Evolutionary conservation across 2,888 invertebrate species (phyloP).

Genomic region (Coremacera marginata): DNA sequence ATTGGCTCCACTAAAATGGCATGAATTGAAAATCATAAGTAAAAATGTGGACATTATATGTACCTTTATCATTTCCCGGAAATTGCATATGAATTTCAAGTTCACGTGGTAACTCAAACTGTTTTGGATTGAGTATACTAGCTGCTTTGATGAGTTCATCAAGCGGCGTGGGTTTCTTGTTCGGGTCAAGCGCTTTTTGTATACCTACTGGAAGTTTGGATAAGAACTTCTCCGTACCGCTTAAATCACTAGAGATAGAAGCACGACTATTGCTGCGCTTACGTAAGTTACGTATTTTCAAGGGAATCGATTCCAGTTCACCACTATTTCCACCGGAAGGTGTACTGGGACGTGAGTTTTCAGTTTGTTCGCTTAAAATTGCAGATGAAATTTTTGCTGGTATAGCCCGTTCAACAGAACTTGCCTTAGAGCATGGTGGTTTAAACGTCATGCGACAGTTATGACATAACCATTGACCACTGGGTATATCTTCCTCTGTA

Average conservation of each 20-base stretch:
- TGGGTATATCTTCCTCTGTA: slow-evolving; percentile 88
- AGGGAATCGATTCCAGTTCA: slow-evolving; percentile 63
- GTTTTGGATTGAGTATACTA: slow-evolving; percentile 86
- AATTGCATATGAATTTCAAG: slow-evolving; percentile 82
- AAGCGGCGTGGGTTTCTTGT: slow-evolving; percentile 74
- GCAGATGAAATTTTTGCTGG: slow-evolving; percentile 35
- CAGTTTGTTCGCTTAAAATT: slow-evolving; percentile 31
- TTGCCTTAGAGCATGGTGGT: slow-evolving; percentile 65
- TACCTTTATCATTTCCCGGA: slow-evolving; percentile 85
- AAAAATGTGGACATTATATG: slow-evolving; percentile 24
- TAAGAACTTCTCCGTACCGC: slow-evolving; percentile 61
- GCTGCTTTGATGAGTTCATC: slow-evolving; percentile 86
- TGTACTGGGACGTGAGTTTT: slow-evolving; percentile 66
- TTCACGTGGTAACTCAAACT: slow-evolving; percentile 89
- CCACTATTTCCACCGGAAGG: slow-evolving; percentile 51
- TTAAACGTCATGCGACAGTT: slow-evolving; percentile 75
- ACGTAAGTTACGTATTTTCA: slow-evolving; percentile 69
- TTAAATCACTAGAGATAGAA: slow-evolving; percentile 62
- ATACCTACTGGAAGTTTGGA: slow-evolving; percentile 63
- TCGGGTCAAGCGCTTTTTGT: slow-evolving; percentile 64
- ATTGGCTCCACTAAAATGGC: slow-evolving; percentile 56
- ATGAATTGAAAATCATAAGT: neutral
- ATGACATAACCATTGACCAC: slow-evolving; percentile 92
- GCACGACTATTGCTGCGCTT: slow-evolving; percentile 66
- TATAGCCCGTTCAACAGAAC: slow-evolving; percentile 67